Conservation (phyloP, 64 coral and sea anemone genomes). For the Pachyseris speciosa region DNA sequence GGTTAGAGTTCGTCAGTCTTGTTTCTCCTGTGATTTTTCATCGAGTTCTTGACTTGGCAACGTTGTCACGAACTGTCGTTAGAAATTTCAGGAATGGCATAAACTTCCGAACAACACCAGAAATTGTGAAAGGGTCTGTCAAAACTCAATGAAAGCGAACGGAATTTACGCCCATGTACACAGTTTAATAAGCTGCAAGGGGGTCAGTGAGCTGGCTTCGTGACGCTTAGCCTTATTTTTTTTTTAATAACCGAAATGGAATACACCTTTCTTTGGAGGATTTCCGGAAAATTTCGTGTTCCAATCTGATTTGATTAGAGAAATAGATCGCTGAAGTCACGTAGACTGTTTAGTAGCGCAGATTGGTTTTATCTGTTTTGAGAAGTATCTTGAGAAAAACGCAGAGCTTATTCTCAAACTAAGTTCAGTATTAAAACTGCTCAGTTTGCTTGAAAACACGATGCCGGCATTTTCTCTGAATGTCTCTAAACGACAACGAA, state of each 20-base stretch:
- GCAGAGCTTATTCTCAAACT: no score
- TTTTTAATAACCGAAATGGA: not conserved
- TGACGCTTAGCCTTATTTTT: not conserved
- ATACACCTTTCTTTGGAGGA: not conserved
- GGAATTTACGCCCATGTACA: not conserved
- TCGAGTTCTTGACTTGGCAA: not conserved
- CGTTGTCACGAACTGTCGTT: not conserved
- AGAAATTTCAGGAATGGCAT: not conserved
- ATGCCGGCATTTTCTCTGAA: no score
- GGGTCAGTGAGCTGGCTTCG: not conserved
- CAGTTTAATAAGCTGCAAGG: not conserved
- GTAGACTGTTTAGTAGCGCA: not conserved
- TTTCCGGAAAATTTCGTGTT: not conserved
- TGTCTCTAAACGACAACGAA: no score
- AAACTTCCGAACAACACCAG: not conserved
- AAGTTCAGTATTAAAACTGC: no score
- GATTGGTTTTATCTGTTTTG: not conserved
- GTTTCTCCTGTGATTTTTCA: not conserved
- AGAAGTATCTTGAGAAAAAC: not conserved
- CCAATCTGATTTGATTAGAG: not conserved
- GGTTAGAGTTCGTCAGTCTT: not conserved
- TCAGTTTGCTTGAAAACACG: no score
- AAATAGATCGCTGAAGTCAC: not conserved
- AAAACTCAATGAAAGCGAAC: not conserved
- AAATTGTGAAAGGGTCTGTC: not conserved